Base-by-base conservation (phyloP, 2,888 invertebrate species). In the Leptopilina drosophilae region DNA sequence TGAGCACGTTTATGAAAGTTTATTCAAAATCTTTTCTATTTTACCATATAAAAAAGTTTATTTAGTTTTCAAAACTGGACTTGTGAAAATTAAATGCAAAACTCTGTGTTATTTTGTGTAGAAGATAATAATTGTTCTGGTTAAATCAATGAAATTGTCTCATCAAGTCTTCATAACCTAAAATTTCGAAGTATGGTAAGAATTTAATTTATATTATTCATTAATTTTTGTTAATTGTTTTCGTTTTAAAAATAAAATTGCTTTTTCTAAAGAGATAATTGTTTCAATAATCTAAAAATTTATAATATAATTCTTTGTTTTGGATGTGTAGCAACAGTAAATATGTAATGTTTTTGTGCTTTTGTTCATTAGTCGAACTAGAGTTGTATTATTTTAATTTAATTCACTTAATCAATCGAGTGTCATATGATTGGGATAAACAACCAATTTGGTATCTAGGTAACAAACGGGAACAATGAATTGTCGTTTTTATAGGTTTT, bases 371-470 rank as follows among this genome's bases (percentile, higher is more conserved):
- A 56, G 14, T n/a, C 5, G 0, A n/a, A 56, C 5, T 14, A 4
- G 12, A 14, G n/a, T 20, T 20, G 20, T 20, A 12, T 59, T 59
- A 14, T 59, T 59, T 14, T 59, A 56, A 2, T 59, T 59, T 59
- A n/a, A 59, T 33, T 2, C 56, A n/a, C n/a, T n/a, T 33, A 69
- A 49, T 20, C 7, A 49, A 73, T 73, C 53, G 26, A 73, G 53
- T 53, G 53, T 26, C 69, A 67, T 67, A 12, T 67, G 12, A 15
- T 53, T 56, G 5, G 33, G 56, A 33, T 73, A n/a, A 73, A 73
- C 33, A 56, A 53, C 40, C 0, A 56, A 8, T 56, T 40, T n/a
- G 73, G 73, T 73, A 73, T 56, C 73, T 59, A 73, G 73, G 73
- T 73, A 33, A 73, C 56, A 56, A 33, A 59, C 53, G 14, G 6